phyloP scores from a whole-genome alignment of 2,888 invertebrate genomes.

The Melinaea menophilus region DNA sequence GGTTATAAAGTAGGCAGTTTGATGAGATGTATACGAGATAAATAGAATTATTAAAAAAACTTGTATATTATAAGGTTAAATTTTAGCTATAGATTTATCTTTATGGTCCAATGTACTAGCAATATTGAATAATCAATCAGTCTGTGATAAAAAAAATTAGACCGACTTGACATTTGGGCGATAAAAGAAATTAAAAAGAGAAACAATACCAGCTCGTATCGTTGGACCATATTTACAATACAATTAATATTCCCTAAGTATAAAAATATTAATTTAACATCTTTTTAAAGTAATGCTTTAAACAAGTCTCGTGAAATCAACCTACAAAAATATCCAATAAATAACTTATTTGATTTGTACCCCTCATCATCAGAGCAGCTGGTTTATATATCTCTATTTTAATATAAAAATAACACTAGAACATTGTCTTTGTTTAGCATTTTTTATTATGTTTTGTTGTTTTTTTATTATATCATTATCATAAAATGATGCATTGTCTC shows the following conservation, averaged over 20 bases:
- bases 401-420: conserved; percentile 25
- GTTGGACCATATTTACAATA: conserved; percentile 39
- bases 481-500: background rate
- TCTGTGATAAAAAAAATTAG: conserved; percentile 6
- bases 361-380: conserved; percentile 73
- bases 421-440: conserved; percentile 20
- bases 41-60: conserved; percentile 39
- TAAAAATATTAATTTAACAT: conserved; percentile 75
- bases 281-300: conserved; percentile 50
- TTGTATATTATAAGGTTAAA: conserved; percentile 46
- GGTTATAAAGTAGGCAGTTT: conserved; percentile 53
- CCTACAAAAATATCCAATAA: conserved; percentile 63
- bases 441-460: background rate
- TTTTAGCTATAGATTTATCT: conserved; percentile 49
- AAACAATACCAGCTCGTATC: conserved; percentile 32
- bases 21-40: conserved; percentile 40
- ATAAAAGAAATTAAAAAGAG: background rate
- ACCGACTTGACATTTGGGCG: background rate
- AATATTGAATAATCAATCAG: conserved; percentile 10
- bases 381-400: conserved; percentile 42
- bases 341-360: conserved; percentile 64
- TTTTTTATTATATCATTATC: background rate
- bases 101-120: conserved; percentile 41
- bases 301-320: conserved; percentile 47
- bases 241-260: conserved; percentile 64